Conservation (phyloP, 2,888 invertebrate genomes). For the Mythimna vitellina region DNA sequence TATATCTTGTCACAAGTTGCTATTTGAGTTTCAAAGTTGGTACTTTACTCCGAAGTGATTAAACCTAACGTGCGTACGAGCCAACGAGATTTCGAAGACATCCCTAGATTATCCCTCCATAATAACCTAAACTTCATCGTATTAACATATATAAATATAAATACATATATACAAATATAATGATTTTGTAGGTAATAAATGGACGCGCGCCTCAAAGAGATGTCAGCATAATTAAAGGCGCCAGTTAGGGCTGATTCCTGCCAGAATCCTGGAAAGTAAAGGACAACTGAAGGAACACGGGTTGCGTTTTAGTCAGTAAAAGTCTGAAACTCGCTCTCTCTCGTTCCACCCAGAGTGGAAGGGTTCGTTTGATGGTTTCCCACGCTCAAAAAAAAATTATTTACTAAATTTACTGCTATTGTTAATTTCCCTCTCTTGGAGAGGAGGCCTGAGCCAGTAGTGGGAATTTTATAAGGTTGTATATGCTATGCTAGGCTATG, state of each 20-base stretch:
- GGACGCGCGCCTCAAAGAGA: too few relatives aligned
- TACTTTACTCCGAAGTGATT: not conserved
- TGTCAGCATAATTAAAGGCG: too few relatives aligned
- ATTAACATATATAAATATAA: not conserved
- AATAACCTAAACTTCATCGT: not conserved
- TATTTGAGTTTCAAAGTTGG: conserved; percentile 33
- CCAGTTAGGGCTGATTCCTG: too few relatives aligned
- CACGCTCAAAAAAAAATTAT: not conserved
- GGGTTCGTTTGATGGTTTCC: too few relatives aligned
- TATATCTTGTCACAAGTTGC: conserved; percentile 35
- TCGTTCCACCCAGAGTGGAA: too few relatives aligned
- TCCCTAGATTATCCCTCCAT: not conserved
- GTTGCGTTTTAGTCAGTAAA: too few relatives aligned
- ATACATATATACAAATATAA: not conserved
- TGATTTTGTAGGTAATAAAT: not conserved
- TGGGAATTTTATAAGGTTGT: not conserved
- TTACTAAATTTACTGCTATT: not conserved
- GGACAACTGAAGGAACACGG: too few relatives aligned
- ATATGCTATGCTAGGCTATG: not conserved
- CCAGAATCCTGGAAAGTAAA: too few relatives aligned
- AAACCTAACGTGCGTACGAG: not conserved
- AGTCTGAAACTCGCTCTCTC: too few relatives aligned
- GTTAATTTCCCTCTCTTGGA: too few relatives aligned
- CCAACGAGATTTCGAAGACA: not conserved
- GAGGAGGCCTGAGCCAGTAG: too few relatives aligned